These are phyloP conservation scores for Cecidostiba fungosa DNA, from an alignment of 2,888 invertebrate species.

Conservation along the genomic window DNA sequence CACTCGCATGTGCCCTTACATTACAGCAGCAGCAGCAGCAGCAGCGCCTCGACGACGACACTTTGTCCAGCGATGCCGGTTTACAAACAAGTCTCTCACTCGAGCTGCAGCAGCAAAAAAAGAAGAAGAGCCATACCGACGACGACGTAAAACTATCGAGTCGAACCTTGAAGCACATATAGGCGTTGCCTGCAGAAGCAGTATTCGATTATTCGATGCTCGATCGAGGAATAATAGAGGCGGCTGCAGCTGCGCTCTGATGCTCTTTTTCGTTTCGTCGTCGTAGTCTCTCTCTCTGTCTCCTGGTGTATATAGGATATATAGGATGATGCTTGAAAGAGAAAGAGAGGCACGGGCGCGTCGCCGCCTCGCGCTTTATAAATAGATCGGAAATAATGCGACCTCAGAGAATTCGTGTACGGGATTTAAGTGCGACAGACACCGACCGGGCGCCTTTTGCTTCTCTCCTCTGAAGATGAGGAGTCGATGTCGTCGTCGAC, in stretches of 20 bases:
- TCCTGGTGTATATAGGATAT: too few relatives aligned
- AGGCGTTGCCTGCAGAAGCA: background rate
- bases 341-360: slow-evolving; percentile 26
- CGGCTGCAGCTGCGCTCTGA: background rate
- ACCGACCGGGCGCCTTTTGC: background rate
- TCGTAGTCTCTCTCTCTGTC: background rate
- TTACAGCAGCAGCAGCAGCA: background rate
- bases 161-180: background rate
- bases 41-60: background rate
- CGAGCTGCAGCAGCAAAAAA: background rate
- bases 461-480: slow-evolving; percentile 5
- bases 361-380: slow-evolving; percentile 55
- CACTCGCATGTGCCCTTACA: too few relatives aligned
- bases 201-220: slow-evolving; percentile 26
- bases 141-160: background rate
- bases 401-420: slow-evolving; percentile 51
- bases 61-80: slow-evolving; percentile 11
- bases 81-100: slow-evolving; percentile 4
- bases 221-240: slow-evolving; percentile 5
- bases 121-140: background rate
- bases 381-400: slow-evolving; percentile 62
- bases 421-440: slow-evolving; percentile 25
- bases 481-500: background rate
- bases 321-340: background rate
- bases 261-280: slow-evolving; percentile 1